These are phyloP conservation scores for Tachina fera DNA, from an alignment of 2,888 invertebrate genomes.

Conservation along the genomic window DNA sequence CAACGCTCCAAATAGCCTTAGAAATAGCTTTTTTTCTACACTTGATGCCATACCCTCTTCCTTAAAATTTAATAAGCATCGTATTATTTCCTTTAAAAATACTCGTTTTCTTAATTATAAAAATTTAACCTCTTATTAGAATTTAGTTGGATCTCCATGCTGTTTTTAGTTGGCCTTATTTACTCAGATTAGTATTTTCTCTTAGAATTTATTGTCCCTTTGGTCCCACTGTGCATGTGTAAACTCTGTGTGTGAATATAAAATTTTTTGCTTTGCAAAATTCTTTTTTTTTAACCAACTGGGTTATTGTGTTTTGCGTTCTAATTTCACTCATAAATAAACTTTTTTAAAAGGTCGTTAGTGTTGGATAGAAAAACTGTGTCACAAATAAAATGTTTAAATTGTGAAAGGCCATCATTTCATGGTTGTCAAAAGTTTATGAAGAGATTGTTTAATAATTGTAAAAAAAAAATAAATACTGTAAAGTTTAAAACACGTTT, in stretches of 20 bases:
- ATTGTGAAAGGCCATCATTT: constrained; percentile 7
- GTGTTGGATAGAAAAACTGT: not conserved
- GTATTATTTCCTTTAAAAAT: too few species aligned
- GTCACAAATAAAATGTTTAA: constrained; percentile 3
- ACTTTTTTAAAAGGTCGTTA: constrained; percentile 42
- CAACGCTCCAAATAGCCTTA: too few species aligned
- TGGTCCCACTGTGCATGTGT: not conserved
- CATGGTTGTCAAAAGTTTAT: not conserved
- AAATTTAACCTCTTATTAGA: too few species aligned
- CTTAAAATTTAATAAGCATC: too few species aligned
- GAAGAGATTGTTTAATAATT: not conserved
- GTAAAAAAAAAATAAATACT: not conserved
- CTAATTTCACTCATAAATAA: constrained; percentile 12
- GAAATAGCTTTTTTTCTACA: too few species aligned
- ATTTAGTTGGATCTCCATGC: too few species aligned
- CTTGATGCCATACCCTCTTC: too few species aligned
- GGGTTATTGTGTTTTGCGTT: constrained; percentile 37
- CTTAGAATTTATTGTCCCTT: not conserved
- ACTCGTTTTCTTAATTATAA: too few species aligned
- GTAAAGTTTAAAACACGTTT: not conserved
- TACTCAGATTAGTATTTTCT: too few species aligned
- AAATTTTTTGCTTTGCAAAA: not conserved
- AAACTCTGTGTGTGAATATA: not conserved
- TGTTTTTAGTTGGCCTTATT: too few species aligned
- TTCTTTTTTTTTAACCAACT: not conserved